Evolutionary conservation across 2,888 invertebrate genomes (phyloP), one percentile per base, ranked within the genome.

Genomic region (Maniola hyperantus): DNA sequence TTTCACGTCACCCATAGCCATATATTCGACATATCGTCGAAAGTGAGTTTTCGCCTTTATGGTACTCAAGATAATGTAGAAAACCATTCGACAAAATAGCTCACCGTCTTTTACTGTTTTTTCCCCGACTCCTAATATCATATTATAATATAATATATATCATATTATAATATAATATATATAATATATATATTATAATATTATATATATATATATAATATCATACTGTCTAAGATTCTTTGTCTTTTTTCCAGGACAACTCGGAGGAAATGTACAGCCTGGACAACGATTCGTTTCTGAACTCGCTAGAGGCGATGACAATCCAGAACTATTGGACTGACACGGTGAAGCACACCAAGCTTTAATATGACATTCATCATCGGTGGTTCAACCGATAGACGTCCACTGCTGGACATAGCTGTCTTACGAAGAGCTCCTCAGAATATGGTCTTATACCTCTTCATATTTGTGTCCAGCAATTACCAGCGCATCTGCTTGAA

Each of bases 311-410:
- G 90, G 97, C 97, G 74, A 97, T 97, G 97, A 97, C 97, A 75
- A 97, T 98, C 83, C 97, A 97, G 87, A 97, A 97, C 90, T 97
- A 97, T 83, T 98, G 97, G 97, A 97, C 97, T 63, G 97, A 97
- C 87, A 97, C 96, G 75, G 97, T 97, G 73, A 97, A 97, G 87
- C 97, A 97, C 87, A 97, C 97, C 78, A 97, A 97, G 88, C 94
- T 97, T 88, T 97, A 95, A 58, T 54, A n/a, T 20, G 8, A 54
- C 15, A 15, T 8, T 13, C 36, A 13, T 36, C 39, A 39, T 10
- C 10, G 10, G 8, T 39, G 4, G n/a, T 15, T n/a, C 44, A 44
- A n/a, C 6, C 44, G n/a, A 15, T 15, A 18, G 15, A 46, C 46
- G 46, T 46, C 15, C 46, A 18, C 46, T 2, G 46, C 46, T 46